These are phyloP conservation scores for Rousettus madagascariensis DNA, from an alignment of 2,797 vertebrate genomes.

Conservation along the genomic window DNA sequence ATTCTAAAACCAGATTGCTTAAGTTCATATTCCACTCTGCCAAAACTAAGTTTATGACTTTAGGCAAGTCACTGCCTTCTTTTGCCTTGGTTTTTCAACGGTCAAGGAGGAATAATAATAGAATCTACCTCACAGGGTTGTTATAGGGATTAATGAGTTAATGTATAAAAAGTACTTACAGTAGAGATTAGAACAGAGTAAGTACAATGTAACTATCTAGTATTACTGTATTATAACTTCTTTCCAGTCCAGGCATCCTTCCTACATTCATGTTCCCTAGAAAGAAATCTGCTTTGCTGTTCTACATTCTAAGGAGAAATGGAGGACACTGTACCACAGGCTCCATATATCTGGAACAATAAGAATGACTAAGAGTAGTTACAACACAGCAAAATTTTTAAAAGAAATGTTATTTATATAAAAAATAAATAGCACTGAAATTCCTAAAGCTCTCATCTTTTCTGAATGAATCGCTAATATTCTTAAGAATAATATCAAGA, in stretches of 20 bases:
- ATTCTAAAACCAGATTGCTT: not conserved
- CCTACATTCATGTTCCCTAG: not conserved
- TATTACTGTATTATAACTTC: not conserved
- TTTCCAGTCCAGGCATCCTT: not conserved
- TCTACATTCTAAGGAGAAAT: not conserved
- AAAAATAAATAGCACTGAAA: not conserved
- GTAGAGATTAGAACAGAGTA: conserved; percentile 27
- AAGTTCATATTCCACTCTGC: not conserved
- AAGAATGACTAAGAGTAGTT: not conserved
- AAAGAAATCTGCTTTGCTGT: conserved; percentile 15
- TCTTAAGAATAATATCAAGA: not conserved
- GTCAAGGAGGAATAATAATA: conserved; percentile 14
- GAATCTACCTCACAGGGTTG: not conserved
- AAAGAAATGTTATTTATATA: not conserved
- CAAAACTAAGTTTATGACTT: conserved; percentile 16
- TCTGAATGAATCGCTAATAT: not conserved
- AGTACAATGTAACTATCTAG: not conserved
- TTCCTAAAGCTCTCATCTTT: not conserved
- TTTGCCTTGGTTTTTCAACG: not conserved
- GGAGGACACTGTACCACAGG: not conserved
- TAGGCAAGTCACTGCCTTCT: not conserved
- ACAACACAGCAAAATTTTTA: not conserved
- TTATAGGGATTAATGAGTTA: not conserved
- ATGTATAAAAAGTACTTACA: not conserved
- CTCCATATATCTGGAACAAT: not conserved